Evolutionary conservation across 2,113 vertebrate species (phyloP), one percentile per base, ranked within the genome.

Genomic region (Pomatorhinus ruficollis): DNA sequence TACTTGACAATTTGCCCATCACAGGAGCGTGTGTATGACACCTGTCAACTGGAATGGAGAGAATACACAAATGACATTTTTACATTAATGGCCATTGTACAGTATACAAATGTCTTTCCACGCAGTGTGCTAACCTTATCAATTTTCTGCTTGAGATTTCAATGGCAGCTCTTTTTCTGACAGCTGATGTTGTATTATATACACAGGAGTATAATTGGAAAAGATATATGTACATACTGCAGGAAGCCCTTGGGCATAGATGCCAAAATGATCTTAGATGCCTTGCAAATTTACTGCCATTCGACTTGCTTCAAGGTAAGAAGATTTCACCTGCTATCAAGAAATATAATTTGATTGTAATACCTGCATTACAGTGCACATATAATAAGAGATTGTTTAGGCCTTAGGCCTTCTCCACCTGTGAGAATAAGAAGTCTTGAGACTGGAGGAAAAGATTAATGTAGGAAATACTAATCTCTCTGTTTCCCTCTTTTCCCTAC

Each of bases 271-370:
- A 98, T 99, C 95, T 98, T 99, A 96, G 98, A 99, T 57, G 99
- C 99, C 70, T 96, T 99, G 97, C 98, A 98, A 85, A 99, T 99
- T 95, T 98, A 98, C 94, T 99, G 99, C 94, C 99, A 99, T 72
- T 98, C 99, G 1, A 97, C 98, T 90, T 99, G 99, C 97, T 99
- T 99, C 95, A 99, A 99, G 98, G 99, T 99, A 97, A 98, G 93
- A 64, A 71, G 23, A 64, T 40, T 90, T 97, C 83, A 88, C 91
- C 83, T 88, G 56, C 57, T 86, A 88, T 53, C 65, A 50, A 64
- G 71, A 97, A 95, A 97, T 53, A 52, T 2, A 20, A 77, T 37
- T 57, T 59, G 57, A 81, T 57, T 61, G 22, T 76, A 92, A 94
- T 71, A 72, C 28, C 64, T 77, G 57, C n/a, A 50, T 70, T 93